Evolutionary conservation across 1,140 invertebrate genomes (phyloP).

Genomic region (Tigriopus japonicus): DNA sequence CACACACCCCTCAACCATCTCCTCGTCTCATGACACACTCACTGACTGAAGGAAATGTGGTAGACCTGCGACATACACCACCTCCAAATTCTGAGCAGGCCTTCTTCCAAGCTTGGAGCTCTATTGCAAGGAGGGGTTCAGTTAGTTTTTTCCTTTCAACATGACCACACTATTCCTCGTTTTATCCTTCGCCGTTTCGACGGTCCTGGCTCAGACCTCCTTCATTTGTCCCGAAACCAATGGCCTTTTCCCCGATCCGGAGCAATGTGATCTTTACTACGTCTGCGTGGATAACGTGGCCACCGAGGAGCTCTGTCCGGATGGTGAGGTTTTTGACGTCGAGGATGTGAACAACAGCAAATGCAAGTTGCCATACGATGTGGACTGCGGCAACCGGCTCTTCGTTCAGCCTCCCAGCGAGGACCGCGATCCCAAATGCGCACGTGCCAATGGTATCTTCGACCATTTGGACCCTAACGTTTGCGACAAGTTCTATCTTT

Average conservation of each 20-base stretch:
- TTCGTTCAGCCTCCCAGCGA: constrained; percentile 30
- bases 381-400: constrained; percentile 51
- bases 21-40: no score
- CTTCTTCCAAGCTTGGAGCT: no score
- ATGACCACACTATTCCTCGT: neutral
- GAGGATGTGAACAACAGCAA: constrained; percentile 44
- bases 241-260: constrained; percentile 42
- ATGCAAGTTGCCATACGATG: constrained; percentile 56
- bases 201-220: neutral
- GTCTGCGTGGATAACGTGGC: constrained; percentile 49
- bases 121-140: no score
- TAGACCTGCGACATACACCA: no score
- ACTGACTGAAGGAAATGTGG: no score
- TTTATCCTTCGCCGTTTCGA: neutral
- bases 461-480: constrained; percentile 50
- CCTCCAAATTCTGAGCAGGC: no score
- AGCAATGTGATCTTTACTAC: constrained; percentile 63
- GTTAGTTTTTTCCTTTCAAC: no score
- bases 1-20: no score
- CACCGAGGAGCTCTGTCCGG: constrained; percentile 55
- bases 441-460: constrained; percentile 58
- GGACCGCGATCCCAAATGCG: constrained; percentile 31
- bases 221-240: constrained; percentile 45
- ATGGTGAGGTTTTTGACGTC: constrained; percentile 57
- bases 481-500: constrained; percentile 66